Evolutionary conservation across 1,140 invertebrate species (phyloP).

Genomic region (Anadara kagoshimensis): DNA sequence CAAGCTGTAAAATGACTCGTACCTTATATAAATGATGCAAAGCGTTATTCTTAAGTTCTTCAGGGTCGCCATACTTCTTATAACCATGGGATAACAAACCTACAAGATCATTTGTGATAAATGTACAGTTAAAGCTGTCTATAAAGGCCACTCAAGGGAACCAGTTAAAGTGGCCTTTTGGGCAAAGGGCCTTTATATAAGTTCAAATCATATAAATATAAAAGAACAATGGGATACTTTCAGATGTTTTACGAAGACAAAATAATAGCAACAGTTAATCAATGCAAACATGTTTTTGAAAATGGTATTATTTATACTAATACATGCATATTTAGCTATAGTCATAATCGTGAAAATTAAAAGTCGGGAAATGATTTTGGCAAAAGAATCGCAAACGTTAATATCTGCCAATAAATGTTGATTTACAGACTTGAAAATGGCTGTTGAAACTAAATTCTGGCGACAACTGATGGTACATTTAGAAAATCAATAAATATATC

Average conservation of each 20-base stretch:
- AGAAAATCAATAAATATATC: neutral
- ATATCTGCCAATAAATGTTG: neutral
- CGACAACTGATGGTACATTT: neutral
- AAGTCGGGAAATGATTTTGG: too few species aligned
- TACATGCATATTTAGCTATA: too few species aligned
- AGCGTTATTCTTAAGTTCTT: conserved; percentile 67
- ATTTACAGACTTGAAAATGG: neutral
- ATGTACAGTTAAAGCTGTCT: too few species aligned
- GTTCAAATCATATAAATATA: neutral
- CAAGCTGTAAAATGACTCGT: neutral
- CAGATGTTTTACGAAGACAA: neutral
- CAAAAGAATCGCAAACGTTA: too few species aligned
- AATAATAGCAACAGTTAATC: too few species aligned
- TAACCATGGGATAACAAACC: conserved; percentile 72
- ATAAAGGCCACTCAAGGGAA: too few species aligned
- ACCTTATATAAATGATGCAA: conserved; percentile 73
- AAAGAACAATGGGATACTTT: neutral
- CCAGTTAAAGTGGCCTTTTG: too few species aligned
- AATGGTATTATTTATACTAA: too few species aligned
- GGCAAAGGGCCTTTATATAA: too few species aligned
- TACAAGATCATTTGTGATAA: too few species aligned
- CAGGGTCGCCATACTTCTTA: conserved; percentile 70
- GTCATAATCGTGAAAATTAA: too few species aligned
- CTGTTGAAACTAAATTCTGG: neutral
- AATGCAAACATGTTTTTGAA: neutral